Base-by-base conservation (phyloP, 2,888 invertebrate species). In the Abrostola tripartita region DNA sequence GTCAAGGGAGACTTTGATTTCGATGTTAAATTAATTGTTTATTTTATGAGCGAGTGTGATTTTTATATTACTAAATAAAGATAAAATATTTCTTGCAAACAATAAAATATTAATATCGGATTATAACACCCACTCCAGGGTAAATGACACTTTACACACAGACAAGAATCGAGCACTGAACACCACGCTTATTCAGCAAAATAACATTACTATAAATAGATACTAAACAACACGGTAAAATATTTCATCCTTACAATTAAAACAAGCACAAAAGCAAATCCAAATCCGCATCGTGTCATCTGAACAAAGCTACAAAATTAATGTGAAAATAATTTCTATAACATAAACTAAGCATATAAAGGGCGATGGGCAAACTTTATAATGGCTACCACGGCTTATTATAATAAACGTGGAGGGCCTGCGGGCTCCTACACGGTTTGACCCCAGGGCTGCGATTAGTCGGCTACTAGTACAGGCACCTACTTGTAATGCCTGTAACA, bases 381-480 rank as follows among this genome's bases (percentile, higher is more conserved):
- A 91, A 93, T 91, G 82, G 89, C 81, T 85, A 85, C 86, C 78
- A 80, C 68, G 60, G 84, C 91, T 92, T 92, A 93, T 93, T 93
- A 93, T 91, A 93, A 93, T 94, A 93, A 93, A 91, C 92, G 92
- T 91, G 92, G 92, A 81, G 88, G 85, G 86, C 86, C 86, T 87
- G 74, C 84, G 84, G 85, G 88, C 86, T 86, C 82, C 85, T 89
- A 94, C 94, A 94, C 90, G 92, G 88, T 81, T 80, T 93, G 94
- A 94, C 94, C 94, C 83, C 87, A 77, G 79, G 92, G 89, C 90
- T 87, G 86, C 92, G 92, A 94, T 94, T 93, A 93, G 93, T 83
- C 79, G 77, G 88, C 90, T 91, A 91, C 92, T 85, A 90, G 87
- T 79, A 79, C 72, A 81, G 73, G 79, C 87, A 88, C 85, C 85